Evolutionary conservation across 2,113 vertebrate genomes (phyloP), one percentile per base, ranked within the genome.

Genomic region (Ondatra zibethicus): DNA sequence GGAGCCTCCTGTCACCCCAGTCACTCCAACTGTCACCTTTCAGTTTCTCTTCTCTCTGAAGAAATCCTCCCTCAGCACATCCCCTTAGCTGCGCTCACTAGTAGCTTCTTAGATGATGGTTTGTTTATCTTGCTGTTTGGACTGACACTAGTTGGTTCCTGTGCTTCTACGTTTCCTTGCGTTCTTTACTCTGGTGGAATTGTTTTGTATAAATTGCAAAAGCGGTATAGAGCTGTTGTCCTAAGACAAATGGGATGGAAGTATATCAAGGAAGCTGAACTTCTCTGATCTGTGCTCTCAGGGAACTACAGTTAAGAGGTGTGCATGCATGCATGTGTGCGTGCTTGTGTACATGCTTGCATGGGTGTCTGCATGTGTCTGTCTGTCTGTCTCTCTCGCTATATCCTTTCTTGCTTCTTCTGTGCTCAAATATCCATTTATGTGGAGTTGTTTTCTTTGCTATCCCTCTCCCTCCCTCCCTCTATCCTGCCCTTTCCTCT

Each of bases 21-120:
- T 55, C 72, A 52, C 27, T 82, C 36, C 36, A 78, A 21, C n/a
- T 78, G 36, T 77, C 45, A 75, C 23, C 87, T 82, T 80, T 93
- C 25, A 47, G 42, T 95, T 96, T 91, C 33, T 85, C 33, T 84
- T 95, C 11, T 95, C 68, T 82, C 42, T n/a, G 65, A 85, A 45
- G 61, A n/a, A 85, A 77, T 61, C 88, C 47, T 66, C 81, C 55
- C 85, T 93, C 31, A 85, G 9, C 45, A 39, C 3, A 76, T 86
- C 61, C 19, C 25, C 65, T 72, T 86, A 80, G 82, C 47, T 93
- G 23, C 31, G 68, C 58, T 75, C 61, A 21, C 39, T 76, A 70
- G 65, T 89, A n/a, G 77, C 7, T 89, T 65, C 66, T 90, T 21
- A 78, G 42, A 85, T 89, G 77, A 58, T 91, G 50, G 25, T 72